These are phyloP conservation scores for Phylloscopus whistleri DNA, from an alignment of 2,113 vertebrate genomes.

Conservation along the genomic window DNA sequence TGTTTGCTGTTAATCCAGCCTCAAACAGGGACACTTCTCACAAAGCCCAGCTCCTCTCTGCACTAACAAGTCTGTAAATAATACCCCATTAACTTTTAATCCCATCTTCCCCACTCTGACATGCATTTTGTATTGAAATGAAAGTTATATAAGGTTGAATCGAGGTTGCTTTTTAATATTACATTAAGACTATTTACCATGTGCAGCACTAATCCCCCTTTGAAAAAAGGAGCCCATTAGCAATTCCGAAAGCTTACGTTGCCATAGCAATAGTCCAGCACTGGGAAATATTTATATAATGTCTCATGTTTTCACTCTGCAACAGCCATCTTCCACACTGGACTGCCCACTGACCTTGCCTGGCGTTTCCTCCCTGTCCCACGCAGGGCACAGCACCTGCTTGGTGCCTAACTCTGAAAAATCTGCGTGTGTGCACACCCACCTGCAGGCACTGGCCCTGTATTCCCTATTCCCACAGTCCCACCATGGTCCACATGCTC, in stretches of 20 bases:
- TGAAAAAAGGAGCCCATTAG: conserved; percentile 2
- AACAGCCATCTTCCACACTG: not conserved
- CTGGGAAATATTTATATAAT: conserved; percentile 57
- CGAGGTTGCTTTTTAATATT: conserved; percentile 44
- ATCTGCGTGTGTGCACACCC: fast-evolving
- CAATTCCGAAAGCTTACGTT: conserved; percentile 41
- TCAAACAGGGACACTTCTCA: not conserved
- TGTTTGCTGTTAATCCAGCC: not conserved
- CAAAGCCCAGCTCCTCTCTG: not conserved
- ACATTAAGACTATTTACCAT: conserved; percentile 34
- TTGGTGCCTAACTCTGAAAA: fast-evolving
- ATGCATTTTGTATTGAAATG: not conserved
- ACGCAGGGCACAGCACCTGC: not conserved
- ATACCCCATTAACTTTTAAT: conserved; percentile 18
- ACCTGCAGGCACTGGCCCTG: fast-evolving
- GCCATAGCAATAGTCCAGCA: conserved; percentile 41
- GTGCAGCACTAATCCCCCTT: conserved; percentile 21
- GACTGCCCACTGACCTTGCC: not conserved
- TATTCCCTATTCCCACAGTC: fast-evolving
- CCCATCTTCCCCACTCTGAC: not conserved
- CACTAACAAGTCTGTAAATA: conserved; percentile 12
- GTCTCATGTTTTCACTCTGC: not conserved
- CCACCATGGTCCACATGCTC: fast-evolving
- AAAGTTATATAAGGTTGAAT: conserved; percentile 46
- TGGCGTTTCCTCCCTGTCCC: fast-evolving